These are phyloP conservation scores for Drosophila tanythrix DNA, from an alignment of 2,888 invertebrate species.

Conservation along the genomic window DNA sequence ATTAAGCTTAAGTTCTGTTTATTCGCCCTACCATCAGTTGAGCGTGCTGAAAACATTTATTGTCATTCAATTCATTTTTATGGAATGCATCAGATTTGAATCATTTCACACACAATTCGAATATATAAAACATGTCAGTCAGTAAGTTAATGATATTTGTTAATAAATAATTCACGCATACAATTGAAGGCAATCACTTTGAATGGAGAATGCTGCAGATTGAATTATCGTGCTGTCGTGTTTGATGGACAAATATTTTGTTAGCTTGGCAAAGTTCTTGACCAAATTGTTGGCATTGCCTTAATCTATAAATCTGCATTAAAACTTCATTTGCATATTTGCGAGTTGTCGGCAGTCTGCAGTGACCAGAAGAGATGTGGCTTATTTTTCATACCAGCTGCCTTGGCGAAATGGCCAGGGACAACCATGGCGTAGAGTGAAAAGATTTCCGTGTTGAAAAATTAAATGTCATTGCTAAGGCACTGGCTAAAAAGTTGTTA, in stretches of 20 bases:
- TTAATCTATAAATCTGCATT: constrained; percentile 72
- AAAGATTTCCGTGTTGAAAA: constrained; percentile 58
- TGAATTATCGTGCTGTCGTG: constrained; percentile 19
- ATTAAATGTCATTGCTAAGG: constrained; percentile 70
- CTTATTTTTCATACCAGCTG: constrained; percentile 5
- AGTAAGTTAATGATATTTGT: constrained; percentile 46
- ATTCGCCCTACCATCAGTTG: background rate
- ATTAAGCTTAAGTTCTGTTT: background rate
- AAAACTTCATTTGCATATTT: constrained; percentile 68
- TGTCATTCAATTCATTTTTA: background rate
- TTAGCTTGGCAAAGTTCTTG: constrained; percentile 17
- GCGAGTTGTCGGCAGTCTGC: constrained; percentile 11
- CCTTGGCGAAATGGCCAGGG: background rate
- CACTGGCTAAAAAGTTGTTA: constrained; percentile 59
- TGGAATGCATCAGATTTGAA: constrained; percentile 16
- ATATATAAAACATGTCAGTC: constrained; percentile 11
- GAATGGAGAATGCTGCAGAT: constrained; percentile 7
- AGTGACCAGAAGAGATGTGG: background rate
- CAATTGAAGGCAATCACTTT: constrained; percentile 3
- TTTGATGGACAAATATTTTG: constrained; percentile 39
- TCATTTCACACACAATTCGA: constrained; percentile 14
- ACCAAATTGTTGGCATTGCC: constrained; percentile 43
- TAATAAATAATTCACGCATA: constrained; percentile 39
- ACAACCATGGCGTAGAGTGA: constrained; percentile 4
- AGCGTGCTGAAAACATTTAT: background rate